These are phyloP conservation scores for Tiliacea aurago DNA, from an alignment of 2,888 invertebrate genomes.

Conservation along the genomic window DNA sequence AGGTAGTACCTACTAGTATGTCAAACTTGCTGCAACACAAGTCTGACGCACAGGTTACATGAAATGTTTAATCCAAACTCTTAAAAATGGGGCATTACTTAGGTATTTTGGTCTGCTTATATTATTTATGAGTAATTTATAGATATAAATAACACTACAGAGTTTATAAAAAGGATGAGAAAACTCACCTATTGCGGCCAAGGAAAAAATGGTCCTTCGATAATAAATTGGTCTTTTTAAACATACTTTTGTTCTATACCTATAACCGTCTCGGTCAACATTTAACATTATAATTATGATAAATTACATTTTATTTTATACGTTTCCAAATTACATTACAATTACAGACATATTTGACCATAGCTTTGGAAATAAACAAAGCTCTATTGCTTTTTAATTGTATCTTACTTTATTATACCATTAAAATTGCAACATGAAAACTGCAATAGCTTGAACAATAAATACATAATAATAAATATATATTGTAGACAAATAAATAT, in stretches of 20 bases:
- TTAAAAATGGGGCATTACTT: not conserved
- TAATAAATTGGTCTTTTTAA: not conserved
- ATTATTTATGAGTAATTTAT: not conserved
- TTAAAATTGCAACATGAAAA: constrained; percentile 1
- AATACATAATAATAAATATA: not conserved
- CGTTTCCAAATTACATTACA: too few relatives aligned
- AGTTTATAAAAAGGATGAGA: not conserved
- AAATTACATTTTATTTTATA: not conserved
- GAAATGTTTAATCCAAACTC: not conserved
- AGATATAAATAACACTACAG: not conserved
- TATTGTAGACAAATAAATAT: not conserved
- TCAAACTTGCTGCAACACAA: not conserved
- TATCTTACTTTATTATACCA: not conserved
- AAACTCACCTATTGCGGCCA: not conserved
- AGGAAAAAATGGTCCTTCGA: not conserved
- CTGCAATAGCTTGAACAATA: not conserved
- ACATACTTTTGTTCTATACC: too few relatives aligned
- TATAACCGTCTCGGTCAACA: too few relatives aligned
- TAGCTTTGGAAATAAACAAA: not conserved
- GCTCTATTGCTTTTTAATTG: not conserved
- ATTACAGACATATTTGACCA: not conserved
- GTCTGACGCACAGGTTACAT: too few relatives aligned
- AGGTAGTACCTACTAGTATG: too few relatives aligned
- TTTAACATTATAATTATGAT: too few relatives aligned
- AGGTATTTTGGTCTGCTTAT: not conserved